Percentiles rank a stretch among this genome's conserved stretches.
Evolutionary conservation across 2,113 vertebrate genomes (phyloP).

Genomic region (Vulpes lagopus): DNA sequence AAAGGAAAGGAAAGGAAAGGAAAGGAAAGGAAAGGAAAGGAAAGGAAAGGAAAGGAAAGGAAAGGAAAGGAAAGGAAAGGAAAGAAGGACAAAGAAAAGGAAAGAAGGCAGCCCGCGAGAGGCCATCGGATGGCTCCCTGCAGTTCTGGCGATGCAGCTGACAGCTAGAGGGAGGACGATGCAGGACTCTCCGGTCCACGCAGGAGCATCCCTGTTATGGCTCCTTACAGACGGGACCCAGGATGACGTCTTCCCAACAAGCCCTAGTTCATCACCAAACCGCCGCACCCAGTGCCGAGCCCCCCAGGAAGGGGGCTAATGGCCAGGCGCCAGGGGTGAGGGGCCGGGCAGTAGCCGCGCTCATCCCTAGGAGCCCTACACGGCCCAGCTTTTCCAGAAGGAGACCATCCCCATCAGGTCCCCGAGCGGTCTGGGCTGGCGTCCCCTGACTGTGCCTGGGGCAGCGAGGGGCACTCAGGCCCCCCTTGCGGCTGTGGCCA

Average conservation of each 20-base stretch:
- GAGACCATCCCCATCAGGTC: no score
- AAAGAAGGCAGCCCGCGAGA: background rate
- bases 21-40: no score
- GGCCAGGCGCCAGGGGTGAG: background rate
- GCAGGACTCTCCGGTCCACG: background rate
- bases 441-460: no score
- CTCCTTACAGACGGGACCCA: background rate
- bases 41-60: no score
- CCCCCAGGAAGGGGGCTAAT: background rate
- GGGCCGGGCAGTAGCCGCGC: background rate
- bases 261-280: background rate
- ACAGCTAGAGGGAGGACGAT: conserved; percentile 40
- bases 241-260: conserved; percentile 69
- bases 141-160: conserved; percentile 25
- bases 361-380: no score
- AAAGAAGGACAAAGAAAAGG: no score
- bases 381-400: no score
- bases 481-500: background rate
- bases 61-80: no score
- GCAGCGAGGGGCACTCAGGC: no score
- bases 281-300: background rate
- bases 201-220: background rate
- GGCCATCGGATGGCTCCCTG: conserved; percentile 29
- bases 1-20: background rate
- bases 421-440: no score